Conservation (phyloP, 2,888 invertebrate species). For the Liodrosophila aerea region DNA sequence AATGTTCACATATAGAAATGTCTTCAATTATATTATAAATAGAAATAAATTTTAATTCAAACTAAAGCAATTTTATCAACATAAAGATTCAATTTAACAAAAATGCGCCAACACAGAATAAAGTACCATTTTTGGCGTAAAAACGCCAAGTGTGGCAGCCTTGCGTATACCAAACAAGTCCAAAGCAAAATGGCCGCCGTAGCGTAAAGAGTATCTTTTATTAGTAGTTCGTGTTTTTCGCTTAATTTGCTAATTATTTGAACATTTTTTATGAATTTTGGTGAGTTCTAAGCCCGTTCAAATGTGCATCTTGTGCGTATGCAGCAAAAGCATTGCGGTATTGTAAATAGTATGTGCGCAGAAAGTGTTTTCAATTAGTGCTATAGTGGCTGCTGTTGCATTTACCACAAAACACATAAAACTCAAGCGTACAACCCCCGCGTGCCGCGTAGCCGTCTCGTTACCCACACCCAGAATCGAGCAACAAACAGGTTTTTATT, state of each 20-base stretch:
- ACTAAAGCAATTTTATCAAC: no score
- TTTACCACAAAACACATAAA: constrained; percentile 50
- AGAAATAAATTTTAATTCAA: no score
- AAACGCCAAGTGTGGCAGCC: no score
- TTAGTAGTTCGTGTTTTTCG: constrained; percentile 73
- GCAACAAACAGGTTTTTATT: constrained; percentile 75
- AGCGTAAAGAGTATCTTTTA: constrained; percentile 58
- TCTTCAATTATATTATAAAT: no score
- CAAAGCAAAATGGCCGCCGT: constrained; percentile 68
- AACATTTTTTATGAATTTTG: constrained; percentile 52
- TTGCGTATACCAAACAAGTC: constrained; percentile 51
- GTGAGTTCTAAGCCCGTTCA: constrained; percentile 53
- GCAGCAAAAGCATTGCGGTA: constrained; percentile 7
- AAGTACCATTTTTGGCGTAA: no score
- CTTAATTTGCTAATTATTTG: constrained; percentile 71
- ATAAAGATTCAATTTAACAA: no score
- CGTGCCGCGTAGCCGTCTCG: constrained; percentile 39
- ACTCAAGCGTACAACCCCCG: constrained; percentile 56
- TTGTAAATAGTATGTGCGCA: constrained; percentile 11
- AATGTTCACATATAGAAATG: no score
- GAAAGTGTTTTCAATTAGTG: constrained; percentile 36
- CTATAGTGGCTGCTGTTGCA: constrained; percentile 34
- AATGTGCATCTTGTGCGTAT: not conserved
- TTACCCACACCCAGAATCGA: constrained; percentile 53
- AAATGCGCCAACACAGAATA: no score